Conservation (phyloP, 2,888 invertebrate genomes). For the Diplolepis rosae region DNA sequence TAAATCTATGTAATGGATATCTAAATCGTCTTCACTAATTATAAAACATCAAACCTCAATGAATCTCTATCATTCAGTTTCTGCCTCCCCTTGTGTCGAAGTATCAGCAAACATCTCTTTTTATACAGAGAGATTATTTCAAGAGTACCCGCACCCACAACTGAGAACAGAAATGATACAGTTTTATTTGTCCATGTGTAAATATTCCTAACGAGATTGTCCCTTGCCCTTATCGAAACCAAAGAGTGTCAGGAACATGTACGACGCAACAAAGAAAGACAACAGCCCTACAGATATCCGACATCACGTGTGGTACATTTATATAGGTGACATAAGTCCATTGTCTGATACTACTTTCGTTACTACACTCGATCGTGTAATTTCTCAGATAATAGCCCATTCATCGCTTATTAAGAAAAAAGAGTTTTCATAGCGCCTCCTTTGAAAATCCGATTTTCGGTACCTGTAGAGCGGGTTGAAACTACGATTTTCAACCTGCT, state of each 20-base stretch:
- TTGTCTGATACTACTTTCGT: constrained; percentile 16
- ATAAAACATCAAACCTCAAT: neutral
- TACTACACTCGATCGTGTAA: constrained; percentile 18
- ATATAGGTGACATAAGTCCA: constrained; percentile 22
- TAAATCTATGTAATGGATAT: neutral
- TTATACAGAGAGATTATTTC: constrained; percentile 27
- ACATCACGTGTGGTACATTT: constrained; percentile 22
- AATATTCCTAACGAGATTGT: constrained; percentile 35
- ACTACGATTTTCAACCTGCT: too few relatives aligned
- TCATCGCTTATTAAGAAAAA: constrained; percentile 1
- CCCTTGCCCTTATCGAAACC: constrained; percentile 10
- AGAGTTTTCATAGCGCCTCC: neutral
- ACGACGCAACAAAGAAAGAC: constrained; percentile 47
- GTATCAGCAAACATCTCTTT: constrained; percentile 13
- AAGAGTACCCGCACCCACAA: constrained; percentile 28
- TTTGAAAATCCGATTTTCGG: too few relatives aligned
- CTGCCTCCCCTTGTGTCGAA: constrained; percentile 15
- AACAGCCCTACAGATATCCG: constrained; percentile 41
- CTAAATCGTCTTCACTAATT: neutral
- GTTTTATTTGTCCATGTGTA: constrained; percentile 32
- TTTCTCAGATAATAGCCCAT: constrained; percentile 22
- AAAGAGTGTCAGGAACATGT: constrained; percentile 43
- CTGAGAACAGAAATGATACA: constrained; percentile 19
- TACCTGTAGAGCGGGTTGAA: too few relatives aligned
- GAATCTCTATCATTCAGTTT: neutral